Evolutionary conservation across 2,113 vertebrate genomes (phyloP), one percentile per base, ranked within the genome.

Genomic region (Strix aluco): DNA sequence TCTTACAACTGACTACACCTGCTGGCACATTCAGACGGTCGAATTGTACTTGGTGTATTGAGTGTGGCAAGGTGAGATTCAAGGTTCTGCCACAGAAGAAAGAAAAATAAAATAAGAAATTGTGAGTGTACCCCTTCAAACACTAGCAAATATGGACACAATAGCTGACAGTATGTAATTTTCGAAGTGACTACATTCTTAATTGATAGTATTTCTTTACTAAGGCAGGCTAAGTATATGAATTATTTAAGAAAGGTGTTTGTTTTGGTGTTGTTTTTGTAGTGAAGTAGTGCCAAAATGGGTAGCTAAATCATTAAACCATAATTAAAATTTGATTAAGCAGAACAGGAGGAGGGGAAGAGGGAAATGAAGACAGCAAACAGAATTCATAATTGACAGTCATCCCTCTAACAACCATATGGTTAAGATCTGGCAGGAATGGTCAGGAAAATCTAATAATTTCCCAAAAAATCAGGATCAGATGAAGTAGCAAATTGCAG

Each of bases 321-420:
- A 80, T 29, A 92, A 23, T 79, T 81, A 94, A 96, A 95, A 90
- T 88, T 82, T 95, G 73, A 95, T 95, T 90, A 95, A 91, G 63
- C 27, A 87, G 66, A 86, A 95, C 52, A 87, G 29, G 69, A 90
- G 65, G 55, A 88, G 22, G 14, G 13, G 12, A 49, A 55, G 21
- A 79, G 40, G 34, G 49, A 90, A 93, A 77, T 51, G 25, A 96
- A 65, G 26, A 69, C 51, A 77, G 42, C 46, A 90, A 63, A 94
- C 17, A 86, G 32, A n/a, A 94, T 88, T 63, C 49, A 40, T 90
- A 96, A 96, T 94, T 96, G 94, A 91, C 63, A 80, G 87, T 88
- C 84, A 90, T 81, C 9, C 29, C 20, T 80, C 70, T 92, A 94
- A 91, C 42, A 70, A 62, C 81, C 19, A 67, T 63, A 82, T 46